phyloP scores from a whole-genome alignment of 2,888 invertebrate genomes.

The Dermolepida albohirtum region DNA sequence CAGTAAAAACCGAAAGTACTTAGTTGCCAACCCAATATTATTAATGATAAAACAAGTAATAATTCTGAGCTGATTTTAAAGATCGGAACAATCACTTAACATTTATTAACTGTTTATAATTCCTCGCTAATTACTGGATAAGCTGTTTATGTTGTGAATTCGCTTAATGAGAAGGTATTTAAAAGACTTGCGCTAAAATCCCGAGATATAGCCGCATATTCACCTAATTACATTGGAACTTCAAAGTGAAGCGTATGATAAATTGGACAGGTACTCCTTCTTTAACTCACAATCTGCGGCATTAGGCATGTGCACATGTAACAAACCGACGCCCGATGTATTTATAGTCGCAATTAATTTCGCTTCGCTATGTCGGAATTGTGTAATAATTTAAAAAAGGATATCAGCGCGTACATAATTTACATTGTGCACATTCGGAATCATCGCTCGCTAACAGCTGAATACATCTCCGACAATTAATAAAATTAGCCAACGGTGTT shows the following conservation, averaged over 20 bases:
- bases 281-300: neutral
- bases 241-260: slow-evolving; percentile 17
- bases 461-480: slow-evolving; percentile 11
- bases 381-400: neutral
- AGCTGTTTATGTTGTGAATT: neutral
- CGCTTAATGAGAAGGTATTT: slow-evolving; percentile 16
- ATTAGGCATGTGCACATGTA: neutral
- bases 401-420: neutral
- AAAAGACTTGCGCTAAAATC: slow-evolving; percentile 15
- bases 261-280: slow-evolving; percentile 19
- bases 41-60: too few species aligned
- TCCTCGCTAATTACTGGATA: too few species aligned
- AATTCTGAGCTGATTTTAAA: too few species aligned
- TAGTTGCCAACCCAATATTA: too few species aligned
- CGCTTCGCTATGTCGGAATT: slow-evolving; percentile 7
- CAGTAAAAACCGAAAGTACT: too few species aligned
- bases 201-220: slow-evolving; percentile 20
- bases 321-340: neutral
- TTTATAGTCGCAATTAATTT: slow-evolving; percentile 10
- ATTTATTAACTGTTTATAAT: too few species aligned
- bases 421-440: neutral
- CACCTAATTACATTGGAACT: slow-evolving; percentile 12
- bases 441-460: neutral
- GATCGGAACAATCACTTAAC: too few species aligned
- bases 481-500: slow-evolving; percentile 17